Percentiles rank a stretch among this genome's conserved stretches.
Conservation (phyloP, 2,113 vertebrate species). For the Phaetusa simplex region DNA sequence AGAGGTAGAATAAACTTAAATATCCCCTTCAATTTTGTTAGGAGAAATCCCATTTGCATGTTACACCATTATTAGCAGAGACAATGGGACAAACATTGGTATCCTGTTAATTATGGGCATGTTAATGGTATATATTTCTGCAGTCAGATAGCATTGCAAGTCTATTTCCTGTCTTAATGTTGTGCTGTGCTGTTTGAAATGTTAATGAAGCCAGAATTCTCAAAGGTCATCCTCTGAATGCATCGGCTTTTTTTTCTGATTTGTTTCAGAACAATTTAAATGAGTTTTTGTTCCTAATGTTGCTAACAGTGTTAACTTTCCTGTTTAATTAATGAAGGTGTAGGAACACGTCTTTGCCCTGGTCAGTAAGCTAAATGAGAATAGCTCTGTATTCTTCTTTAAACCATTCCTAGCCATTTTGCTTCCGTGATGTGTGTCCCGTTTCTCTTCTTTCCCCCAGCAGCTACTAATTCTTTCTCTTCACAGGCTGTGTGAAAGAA, state of each 20-base stretch:
- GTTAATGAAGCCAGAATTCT: constrained; percentile 76
- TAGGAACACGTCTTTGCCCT: constrained; percentile 34
- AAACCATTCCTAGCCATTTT: constrained; percentile 7
- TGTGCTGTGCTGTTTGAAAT: constrained; percentile 69
- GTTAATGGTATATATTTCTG: constrained; percentile 62
- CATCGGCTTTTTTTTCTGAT: constrained; percentile 32
- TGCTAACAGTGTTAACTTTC: constrained; percentile 54
- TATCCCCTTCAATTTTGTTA: neutral
- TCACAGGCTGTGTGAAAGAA: constrained; percentile 53
- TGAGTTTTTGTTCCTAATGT: constrained; percentile 69
- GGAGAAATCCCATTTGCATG: constrained; percentile 31
- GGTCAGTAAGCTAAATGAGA: constrained; percentile 56
- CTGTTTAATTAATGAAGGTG: constrained; percentile 61
- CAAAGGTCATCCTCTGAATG: constrained; percentile 76
- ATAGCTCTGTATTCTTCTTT: neutral
- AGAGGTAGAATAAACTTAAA: neutral
- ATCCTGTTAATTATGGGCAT: constrained; percentile 63
- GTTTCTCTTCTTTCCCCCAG: neutral
- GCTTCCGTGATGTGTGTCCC: neutral
- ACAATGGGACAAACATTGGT: constrained; percentile 41
- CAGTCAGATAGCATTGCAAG: constrained; percentile 32
- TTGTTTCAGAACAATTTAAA: constrained; percentile 71
- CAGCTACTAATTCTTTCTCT: neutral
- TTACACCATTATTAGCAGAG: constrained; percentile 38
- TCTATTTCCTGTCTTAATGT: constrained; percentile 68